Percentiles rank a stretch among this genome's conserved stretches.
Evolutionary conservation across 1,140 invertebrate species (phyloP).

Genomic region (Parasteatoda tepidariorum): DNA sequence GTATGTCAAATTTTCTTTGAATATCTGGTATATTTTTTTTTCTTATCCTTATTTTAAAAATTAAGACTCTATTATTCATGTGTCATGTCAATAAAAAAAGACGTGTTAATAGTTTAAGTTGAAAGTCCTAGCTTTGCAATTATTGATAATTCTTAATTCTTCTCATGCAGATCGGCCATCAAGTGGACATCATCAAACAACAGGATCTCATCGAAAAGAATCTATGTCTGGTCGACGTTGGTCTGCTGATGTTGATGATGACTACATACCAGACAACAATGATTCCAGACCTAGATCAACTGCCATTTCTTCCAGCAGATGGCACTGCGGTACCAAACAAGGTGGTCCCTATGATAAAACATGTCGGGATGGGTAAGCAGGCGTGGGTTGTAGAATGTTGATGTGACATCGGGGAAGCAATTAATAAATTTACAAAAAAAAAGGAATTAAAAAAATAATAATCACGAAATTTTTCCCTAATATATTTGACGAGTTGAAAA

Average conservation of each 20-base stretch:
- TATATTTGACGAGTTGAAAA: no score
- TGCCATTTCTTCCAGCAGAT: constrained; percentile 46
- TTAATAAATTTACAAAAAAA: background rate
- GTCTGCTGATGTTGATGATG: constrained; percentile 46
- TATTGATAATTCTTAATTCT: background rate
- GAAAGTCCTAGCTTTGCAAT: no score
- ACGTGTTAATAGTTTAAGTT: no score
- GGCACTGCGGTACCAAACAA: constrained; percentile 61
- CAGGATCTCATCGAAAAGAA: constrained; percentile 32
- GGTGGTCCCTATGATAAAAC: constrained; percentile 59
- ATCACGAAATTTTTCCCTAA: no score
- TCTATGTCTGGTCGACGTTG: constrained; percentile 38
- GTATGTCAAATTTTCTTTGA: no score
- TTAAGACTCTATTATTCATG: no score
- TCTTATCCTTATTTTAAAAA: no score
- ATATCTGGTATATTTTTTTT: no score
- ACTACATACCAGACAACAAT: constrained; percentile 28
- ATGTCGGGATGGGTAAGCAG: constrained; percentile 61
- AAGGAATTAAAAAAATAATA: no score
- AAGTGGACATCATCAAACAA: constrained; percentile 28
- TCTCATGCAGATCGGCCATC: constrained; percentile 14
- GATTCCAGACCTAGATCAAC: constrained; percentile 34
- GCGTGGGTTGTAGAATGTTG: constrained; percentile 19
- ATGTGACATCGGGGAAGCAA: background rate
- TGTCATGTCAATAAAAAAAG: no score